phyloP scores from a whole-genome alignment of 1,140 invertebrate species.

The Parapsyche elsis region DNA sequence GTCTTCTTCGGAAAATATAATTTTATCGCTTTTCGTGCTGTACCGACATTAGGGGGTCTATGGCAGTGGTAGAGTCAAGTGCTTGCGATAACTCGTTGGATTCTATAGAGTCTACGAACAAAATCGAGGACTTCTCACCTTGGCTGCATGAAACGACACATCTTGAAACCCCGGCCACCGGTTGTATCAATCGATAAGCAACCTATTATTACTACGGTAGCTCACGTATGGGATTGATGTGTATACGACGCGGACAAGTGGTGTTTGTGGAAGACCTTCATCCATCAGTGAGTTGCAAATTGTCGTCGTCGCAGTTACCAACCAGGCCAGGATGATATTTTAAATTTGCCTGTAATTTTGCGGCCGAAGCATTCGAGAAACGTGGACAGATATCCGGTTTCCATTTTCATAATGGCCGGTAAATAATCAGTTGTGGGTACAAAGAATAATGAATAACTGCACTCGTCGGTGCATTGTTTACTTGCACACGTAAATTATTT shows the following conservation, averaged over 20 bases:
- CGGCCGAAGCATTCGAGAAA: too few species aligned
- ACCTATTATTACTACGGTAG: too few species aligned
- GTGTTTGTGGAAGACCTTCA: not conserved
- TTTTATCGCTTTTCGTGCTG: conserved; percentile 18
- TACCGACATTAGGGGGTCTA: conserved; percentile 1
- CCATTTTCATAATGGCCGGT: too few species aligned
- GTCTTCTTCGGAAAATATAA: not conserved
- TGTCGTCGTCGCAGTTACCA: not conserved
- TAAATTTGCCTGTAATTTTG: conserved; percentile 19
- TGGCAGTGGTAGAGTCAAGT: not conserved
- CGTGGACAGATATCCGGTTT: too few species aligned
- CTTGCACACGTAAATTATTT: too few species aligned
- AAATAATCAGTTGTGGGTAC: too few species aligned
- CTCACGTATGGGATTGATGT: too few species aligned
- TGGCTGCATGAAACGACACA: conserved; percentile 28
- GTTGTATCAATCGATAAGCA: too few species aligned
- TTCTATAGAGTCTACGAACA: not conserved
- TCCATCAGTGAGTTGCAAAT: not conserved
- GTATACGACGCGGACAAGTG: too few species aligned
- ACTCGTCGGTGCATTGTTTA: too few species aligned
- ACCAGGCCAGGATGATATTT: not conserved
- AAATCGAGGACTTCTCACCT: conserved; percentile 27
- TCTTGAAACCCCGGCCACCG: not conserved
- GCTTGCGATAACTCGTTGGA: not conserved
- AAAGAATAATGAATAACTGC: too few species aligned